Percentiles rank a stretch among this genome's conserved stretches.
phyloP scores from a whole-genome alignment of 2,113 vertebrate genomes.

The Tyrannus savana region DNA sequence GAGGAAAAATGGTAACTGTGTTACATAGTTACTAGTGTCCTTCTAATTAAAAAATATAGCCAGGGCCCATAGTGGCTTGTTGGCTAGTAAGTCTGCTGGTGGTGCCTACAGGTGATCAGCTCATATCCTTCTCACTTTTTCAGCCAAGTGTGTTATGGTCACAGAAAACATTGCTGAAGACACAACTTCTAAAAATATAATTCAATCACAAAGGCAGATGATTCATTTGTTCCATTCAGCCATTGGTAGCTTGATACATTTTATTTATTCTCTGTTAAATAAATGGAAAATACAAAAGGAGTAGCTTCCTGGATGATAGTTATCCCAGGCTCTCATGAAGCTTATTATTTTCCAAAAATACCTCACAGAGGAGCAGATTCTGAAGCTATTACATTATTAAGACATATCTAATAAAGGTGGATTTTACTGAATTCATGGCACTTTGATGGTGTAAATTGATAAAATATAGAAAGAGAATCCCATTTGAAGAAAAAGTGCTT shows the following conservation, averaged over 20 bases:
- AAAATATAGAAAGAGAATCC: not conserved
- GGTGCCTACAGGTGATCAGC: not conserved
- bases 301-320: not conserved
- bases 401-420: not conserved
- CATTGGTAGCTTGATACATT: not conserved
- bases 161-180: conserved; percentile 1
- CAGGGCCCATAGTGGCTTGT: not conserved
- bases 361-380: not conserved
- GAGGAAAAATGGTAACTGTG: not conserved
- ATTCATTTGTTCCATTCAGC: not conserved
- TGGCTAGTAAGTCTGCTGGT: not conserved
- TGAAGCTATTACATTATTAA: not conserved
- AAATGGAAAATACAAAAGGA: not conserved
- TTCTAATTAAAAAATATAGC: not conserved
- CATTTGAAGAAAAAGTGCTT: not conserved
- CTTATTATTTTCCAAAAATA: not conserved
- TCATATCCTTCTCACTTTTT: not conserved
- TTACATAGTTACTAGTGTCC: not conserved
- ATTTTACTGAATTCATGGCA: not conserved
- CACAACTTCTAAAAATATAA: not conserved
- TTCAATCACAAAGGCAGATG: not conserved
- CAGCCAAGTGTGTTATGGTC: not conserved
- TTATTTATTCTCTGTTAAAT: not conserved
- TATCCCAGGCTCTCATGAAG: not conserved
- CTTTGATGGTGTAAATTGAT: not conserved